A percentile compares a stretch with the other conserved stretches of the same genome.
phyloP scores from a whole-genome alignment of 1,140 invertebrate genomes.

The Pinna nobilis region DNA sequence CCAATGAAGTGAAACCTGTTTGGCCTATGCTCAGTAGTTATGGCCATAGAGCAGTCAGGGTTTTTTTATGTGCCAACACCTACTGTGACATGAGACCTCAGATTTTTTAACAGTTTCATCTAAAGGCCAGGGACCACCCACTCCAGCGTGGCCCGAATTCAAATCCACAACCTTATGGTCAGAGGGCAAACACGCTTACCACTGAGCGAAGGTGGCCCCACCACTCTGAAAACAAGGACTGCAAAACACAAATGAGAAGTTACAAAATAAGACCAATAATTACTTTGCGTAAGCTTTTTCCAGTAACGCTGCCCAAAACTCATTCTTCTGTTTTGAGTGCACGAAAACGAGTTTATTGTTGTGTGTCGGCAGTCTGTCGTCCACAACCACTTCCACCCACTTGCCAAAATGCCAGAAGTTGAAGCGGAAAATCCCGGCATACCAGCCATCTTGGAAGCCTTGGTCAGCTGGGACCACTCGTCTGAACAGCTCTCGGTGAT shows the following conservation, averaged over 20 bases:
- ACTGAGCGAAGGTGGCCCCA: too few relatives aligned
- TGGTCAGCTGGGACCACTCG: constrained; percentile 83
- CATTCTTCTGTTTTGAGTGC: constrained; percentile 81
- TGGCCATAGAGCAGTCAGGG: too few relatives aligned
- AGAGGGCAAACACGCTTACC: too few relatives aligned
- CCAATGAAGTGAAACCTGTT: too few relatives aligned
- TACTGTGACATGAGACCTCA: too few relatives aligned
- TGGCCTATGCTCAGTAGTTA: too few relatives aligned
- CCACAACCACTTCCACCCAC: constrained; percentile 86
- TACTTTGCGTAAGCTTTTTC: constrained; percentile 92
- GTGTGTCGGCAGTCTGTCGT: constrained; percentile 83
- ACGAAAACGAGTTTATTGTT: constrained; percentile 82
- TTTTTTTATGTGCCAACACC: too few relatives aligned
- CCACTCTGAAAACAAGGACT: too few relatives aligned
- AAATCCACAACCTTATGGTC: too few relatives aligned
- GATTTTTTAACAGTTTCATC: too few relatives aligned
- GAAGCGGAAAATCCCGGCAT: constrained; percentile 79
- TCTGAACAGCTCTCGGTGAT: constrained; percentile 82
- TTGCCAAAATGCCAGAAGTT: constrained; percentile 87
- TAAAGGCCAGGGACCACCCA: too few relatives aligned
- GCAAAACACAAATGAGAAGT: background rate
- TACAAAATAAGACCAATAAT: constrained; percentile 57
- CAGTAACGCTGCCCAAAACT: constrained; percentile 87
- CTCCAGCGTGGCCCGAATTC: too few relatives aligned
- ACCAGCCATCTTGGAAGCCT: constrained; percentile 78